Base-by-base conservation (phyloP, 1,140 invertebrate genomes). In the Drosophila kanapiae region DNA sequence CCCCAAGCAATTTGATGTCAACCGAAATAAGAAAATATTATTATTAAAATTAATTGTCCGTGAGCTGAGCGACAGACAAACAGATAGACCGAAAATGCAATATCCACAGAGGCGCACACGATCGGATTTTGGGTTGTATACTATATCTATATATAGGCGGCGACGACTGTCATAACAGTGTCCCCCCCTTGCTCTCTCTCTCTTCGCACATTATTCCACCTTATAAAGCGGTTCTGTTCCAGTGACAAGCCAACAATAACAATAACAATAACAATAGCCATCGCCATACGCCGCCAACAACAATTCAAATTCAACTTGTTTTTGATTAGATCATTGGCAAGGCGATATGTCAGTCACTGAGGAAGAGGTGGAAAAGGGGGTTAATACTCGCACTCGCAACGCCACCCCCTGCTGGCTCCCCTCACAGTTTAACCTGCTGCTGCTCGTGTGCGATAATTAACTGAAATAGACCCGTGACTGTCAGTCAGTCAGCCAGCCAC, bases 401-500 rank as follows among this genome's bases (percentile, higher is more conserved):
- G 11, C 33, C 48, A 16, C 60, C 33, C n/a, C 60, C 13, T 29
- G 48, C 8, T 57, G 42, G 16, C 64, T 40, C 58, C 61, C 53
- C 76, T 61, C 43, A 23, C 56, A 67, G 74, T 47, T 69, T 72
- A 84, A 80, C 82, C 82, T 74, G 82, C 69, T 63, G 80, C 68
- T 75, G n/a, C n/a, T n/a, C 53, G 84, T 49, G 68, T 63, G 83
- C 84, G 83, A 88, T 87, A 87, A 88, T 87, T 87, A 87, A 87
- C 84, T 87, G 84, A 88, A 87, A 87, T 83, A 87, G 80, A 87
- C 84, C 84, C 83, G 84, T 87, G 83, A 87, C 84, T 88, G 80
- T 38, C 75, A 87, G 64, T 63, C 75, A 69, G 71, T 51, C 72
- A 64, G 75, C n/a, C 54, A 59, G 67, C 59, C 49, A 56, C 49